phyloP scores from a whole-genome alignment of 1,140 invertebrate species.

The Musca vetustissima region DNA sequence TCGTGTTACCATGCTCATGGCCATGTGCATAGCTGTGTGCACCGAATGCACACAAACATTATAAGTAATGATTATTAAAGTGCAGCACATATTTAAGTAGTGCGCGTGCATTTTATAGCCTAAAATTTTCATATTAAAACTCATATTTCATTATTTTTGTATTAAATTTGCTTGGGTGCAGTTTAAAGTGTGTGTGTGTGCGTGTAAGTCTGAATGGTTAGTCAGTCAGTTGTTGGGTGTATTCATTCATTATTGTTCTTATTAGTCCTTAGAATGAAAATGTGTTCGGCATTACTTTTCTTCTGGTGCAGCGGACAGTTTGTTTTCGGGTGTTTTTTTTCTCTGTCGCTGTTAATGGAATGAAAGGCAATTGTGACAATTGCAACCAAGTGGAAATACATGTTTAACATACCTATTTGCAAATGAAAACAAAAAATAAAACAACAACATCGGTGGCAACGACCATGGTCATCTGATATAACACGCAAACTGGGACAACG shows the following conservation, averaged over 20 bases:
- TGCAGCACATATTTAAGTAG: too few relatives aligned
- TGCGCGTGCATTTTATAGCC: slow-evolving; percentile 17
- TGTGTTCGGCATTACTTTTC: neutral
- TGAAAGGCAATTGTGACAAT: slow-evolving; percentile 16
- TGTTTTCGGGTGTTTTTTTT: neutral
- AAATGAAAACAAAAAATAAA: too few relatives aligned
- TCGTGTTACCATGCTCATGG: too few relatives aligned
- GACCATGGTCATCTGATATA: slow-evolving; percentile 12
- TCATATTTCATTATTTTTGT: slow-evolving; percentile 8
- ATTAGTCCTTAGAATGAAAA: neutral
- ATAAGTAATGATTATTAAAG: neutral
- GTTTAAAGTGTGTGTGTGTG: neutral
- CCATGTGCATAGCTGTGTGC: too few relatives aligned
- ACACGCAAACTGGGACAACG: slow-evolving; percentile 17
- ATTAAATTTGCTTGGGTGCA: neutral
- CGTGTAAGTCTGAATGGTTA: neutral
- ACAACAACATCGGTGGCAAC: too few relatives aligned
- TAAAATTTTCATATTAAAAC: neutral
- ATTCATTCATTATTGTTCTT: neutral
- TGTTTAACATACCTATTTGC: slow-evolving; percentile 1
- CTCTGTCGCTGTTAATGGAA: slow-evolving; percentile 7
- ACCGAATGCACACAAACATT: neutral
- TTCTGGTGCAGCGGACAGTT: neutral
- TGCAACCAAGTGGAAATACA: slow-evolving; percentile 19
- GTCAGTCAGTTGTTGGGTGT: neutral